Conservation (phyloP, 2,797 vertebrate genomes). For the Poliocrania exsul region DNA sequence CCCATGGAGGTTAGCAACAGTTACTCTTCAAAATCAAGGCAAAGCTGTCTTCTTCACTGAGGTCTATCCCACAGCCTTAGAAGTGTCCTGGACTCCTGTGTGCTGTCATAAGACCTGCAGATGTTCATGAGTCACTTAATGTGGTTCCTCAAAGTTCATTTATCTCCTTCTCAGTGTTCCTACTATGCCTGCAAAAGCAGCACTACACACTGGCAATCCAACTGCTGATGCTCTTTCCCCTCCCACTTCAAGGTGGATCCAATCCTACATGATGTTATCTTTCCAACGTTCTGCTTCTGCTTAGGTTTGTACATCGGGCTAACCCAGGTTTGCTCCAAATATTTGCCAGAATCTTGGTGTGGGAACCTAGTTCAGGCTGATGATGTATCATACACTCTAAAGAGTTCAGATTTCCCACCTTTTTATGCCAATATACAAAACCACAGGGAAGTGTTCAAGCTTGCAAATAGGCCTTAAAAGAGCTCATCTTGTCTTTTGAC, state of each 20-base stretch:
- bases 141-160: neutral
- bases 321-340: neutral
- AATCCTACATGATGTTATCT: rapidly evolving
- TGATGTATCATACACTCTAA: neutral
- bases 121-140: neutral
- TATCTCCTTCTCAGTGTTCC: neutral
- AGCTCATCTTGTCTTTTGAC: neutral
- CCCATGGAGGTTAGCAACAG: neutral
- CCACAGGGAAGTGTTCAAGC: neutral
- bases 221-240: neutral
- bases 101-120: neutral
- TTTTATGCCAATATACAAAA: neutral
- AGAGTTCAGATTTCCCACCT: neutral
- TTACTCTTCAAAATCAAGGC: neutral
- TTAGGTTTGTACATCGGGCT: neutral
- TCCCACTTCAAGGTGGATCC: neutral
- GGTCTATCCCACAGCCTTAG: neutral
- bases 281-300: neutral
- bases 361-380: neutral
- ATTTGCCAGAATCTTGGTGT: neutral
- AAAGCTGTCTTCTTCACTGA: neutral
- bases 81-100: neutral
- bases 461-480: neutral
- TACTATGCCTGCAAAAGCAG: neutral
- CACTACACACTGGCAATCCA: neutral